Conservation (phyloP, 2,797 vertebrate genomes). For the Gallinago nigripennis region DNA sequence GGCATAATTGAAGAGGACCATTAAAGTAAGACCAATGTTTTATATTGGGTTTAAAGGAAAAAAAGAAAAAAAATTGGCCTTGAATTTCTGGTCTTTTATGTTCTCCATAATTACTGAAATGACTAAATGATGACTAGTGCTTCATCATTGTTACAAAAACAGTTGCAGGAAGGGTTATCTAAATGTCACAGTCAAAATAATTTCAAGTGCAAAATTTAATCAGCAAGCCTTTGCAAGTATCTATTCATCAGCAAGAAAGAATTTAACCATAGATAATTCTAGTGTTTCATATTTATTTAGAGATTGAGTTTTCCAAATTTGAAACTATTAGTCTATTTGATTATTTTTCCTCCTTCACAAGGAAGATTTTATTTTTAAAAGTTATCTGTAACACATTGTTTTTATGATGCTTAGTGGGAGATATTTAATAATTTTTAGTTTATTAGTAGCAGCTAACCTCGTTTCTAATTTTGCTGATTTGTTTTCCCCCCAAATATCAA, state of each 20-base stretch:
- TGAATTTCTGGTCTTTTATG: not conserved
- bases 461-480: not conserved
- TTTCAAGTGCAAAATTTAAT: not conserved
- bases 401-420: not conserved
- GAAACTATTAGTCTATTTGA: not conserved
- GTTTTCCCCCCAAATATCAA: not conserved
- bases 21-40: not conserved
- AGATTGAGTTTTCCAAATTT: not conserved
- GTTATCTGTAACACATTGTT: not conserved
- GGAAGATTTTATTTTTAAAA: not conserved
- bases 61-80: not conserved
- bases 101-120: not conserved
- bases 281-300: not conserved
- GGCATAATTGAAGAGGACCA: not conserved
- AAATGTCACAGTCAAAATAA: not conserved
- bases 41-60: not conserved
- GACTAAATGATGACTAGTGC: not conserved
- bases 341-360: not conserved
- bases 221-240: not conserved
- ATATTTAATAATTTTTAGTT: not conserved
- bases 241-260: not conserved
- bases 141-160: not conserved
- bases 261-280: not conserved
- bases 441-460: not conserved
- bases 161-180: not conserved